Conservation (phyloP, 2,113 vertebrate genomes). For the Periophthalmodon schlosseri region DNA sequence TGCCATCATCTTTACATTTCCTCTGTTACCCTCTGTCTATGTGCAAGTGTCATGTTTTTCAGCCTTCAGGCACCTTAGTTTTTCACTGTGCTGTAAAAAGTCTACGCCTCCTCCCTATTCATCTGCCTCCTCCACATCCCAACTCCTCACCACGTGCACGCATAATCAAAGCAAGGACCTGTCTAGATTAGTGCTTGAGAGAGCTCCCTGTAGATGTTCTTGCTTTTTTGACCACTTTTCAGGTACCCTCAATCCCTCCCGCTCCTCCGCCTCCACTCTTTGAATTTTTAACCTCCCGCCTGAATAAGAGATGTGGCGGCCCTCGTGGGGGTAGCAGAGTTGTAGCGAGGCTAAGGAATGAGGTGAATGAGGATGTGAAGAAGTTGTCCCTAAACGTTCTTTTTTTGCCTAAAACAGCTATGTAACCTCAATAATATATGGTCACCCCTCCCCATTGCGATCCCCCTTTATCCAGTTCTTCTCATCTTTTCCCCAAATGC, state of each 20-base stretch:
- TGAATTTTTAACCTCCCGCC: constrained; percentile 79
- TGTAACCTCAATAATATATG: constrained; percentile 76
- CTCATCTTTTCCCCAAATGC: constrained; percentile 54
- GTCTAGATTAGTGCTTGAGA: constrained; percentile 75
- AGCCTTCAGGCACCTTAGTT: constrained; percentile 72
- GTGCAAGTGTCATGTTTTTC: constrained; percentile 61
- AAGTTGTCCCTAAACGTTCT: constrained; percentile 75
- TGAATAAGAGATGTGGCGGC: constrained; percentile 74
- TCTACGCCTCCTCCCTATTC: constrained; percentile 50
- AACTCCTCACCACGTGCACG: constrained; percentile 18
- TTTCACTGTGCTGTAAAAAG: constrained; percentile 71
- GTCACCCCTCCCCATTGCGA: constrained; percentile 37
- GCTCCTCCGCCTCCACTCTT: constrained; percentile 45
- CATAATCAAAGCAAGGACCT: constrained; percentile 71
- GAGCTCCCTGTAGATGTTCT: constrained; percentile 70
- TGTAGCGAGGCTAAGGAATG: constrained; percentile 59
- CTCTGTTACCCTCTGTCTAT: constrained; percentile 55
- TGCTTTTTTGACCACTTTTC: constrained; percentile 73
- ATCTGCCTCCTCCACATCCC: constrained; percentile 44
- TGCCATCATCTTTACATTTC: constrained; percentile 20
- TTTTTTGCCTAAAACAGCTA: constrained; percentile 76
- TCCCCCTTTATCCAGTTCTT: constrained; percentile 58
- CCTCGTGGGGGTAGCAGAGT: constrained; percentile 59
- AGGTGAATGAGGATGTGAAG: constrained; percentile 54
- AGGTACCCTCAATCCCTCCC: constrained; percentile 57